Percentiles rank a stretch among this genome's conserved stretches.
Evolutionary conservation across 1,140 invertebrate species (phyloP).

Genomic region (Drosophila serrata): DNA sequence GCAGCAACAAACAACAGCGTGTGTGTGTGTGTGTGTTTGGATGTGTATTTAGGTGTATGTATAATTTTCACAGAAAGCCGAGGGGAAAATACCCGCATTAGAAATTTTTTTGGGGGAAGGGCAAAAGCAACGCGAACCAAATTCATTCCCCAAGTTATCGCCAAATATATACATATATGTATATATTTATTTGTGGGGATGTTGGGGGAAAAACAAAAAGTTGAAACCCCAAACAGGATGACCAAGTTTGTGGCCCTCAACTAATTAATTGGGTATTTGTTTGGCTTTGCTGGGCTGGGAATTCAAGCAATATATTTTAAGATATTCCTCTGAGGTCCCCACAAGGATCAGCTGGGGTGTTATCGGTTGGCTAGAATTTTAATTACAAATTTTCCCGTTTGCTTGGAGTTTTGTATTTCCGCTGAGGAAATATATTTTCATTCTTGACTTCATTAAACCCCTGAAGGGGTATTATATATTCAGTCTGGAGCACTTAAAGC

Average conservation of each 20-base stretch:
- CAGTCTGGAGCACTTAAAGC: too few relatives aligned
- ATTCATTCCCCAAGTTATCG: constrained; percentile 45
- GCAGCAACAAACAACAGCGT: constrained; percentile 27
- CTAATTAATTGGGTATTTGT: constrained; percentile 52
- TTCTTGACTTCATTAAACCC: neutral
- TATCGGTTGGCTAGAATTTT: constrained; percentile 8
- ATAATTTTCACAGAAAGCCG: constrained; percentile 65
- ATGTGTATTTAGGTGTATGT: constrained; percentile 51
- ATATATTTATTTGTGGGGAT: constrained; percentile 18
- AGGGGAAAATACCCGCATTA: constrained; percentile 41
- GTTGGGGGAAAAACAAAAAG: constrained; percentile 13
- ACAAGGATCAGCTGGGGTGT: constrained; percentile 19
- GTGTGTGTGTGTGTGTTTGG: constrained; percentile 44
- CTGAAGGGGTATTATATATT: too few relatives aligned
- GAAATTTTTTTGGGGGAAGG: constrained; percentile 16
- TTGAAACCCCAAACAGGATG: constrained; percentile 28
- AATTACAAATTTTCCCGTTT: constrained; percentile 17
- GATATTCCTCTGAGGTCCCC: constrained; percentile 4
- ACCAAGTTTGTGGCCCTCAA: constrained; percentile 38
- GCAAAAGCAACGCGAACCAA: constrained; percentile 17
- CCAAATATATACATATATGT: constrained; percentile 18
- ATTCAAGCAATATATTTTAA: constrained; percentile 16
- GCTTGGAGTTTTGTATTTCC: neutral
- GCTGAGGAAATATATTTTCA: neutral
- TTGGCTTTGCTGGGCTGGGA: constrained; percentile 11